These are phyloP conservation scores for Eulemur rufifrons DNA, from an alignment of 2,113 vertebrate species.

Conservation along the genomic window DNA sequence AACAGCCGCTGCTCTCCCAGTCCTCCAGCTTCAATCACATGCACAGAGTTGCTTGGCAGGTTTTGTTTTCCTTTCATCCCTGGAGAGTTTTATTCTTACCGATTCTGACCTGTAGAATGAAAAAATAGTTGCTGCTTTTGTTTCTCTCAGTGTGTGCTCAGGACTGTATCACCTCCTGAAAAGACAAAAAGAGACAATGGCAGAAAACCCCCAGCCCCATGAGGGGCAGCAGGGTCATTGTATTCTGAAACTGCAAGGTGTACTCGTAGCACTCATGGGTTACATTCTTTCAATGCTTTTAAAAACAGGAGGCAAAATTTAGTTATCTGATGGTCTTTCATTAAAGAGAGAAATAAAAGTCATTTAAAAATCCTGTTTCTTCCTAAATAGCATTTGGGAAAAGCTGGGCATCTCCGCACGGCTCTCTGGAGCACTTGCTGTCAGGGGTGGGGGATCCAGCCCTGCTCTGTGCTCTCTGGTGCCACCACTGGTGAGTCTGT, in stretches of 20 bases:
- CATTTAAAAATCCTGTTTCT: not conserved
- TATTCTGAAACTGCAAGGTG: not conserved
- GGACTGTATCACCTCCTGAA: not conserved
- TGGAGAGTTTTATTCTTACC: not conserved
- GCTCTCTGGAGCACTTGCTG: not conserved
- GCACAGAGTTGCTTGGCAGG: constrained; percentile 19
- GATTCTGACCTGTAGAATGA: not conserved
- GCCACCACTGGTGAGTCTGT: rapidly evolving
- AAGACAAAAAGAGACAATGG: rapidly evolving
- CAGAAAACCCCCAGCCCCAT: rapidly evolving
- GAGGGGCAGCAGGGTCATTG: not conserved
- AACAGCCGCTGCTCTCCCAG: not conserved
- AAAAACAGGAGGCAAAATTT: not conserved
- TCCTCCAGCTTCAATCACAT: not conserved
- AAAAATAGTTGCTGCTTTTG: not conserved
- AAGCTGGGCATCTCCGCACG: rapidly evolving
- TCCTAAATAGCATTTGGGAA: not conserved
- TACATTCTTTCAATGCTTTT: not conserved
- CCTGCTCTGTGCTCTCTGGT: not conserved
- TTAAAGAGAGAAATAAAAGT: not conserved
- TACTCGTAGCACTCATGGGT: rapidly evolving
- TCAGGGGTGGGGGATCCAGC: not conserved
- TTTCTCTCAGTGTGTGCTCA: not conserved
- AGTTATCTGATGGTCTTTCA: not conserved
- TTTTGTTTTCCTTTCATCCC: not conserved